Percentiles rank a stretch among this genome's conserved stretches.
Conservation (phyloP, 2,888 invertebrate genomes). For the Nomada hirtipes region DNA sequence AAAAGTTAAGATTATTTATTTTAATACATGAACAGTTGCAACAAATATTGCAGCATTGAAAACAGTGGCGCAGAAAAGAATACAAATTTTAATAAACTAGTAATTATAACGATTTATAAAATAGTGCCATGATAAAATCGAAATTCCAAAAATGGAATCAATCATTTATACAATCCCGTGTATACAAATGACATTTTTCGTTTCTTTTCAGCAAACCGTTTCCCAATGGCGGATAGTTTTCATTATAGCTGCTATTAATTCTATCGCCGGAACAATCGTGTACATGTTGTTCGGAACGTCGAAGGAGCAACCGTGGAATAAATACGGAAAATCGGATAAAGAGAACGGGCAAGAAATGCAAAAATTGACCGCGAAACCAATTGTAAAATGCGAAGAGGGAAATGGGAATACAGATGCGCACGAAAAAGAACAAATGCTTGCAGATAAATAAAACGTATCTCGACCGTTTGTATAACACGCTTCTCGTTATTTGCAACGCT, state of each 20-base stretch:
- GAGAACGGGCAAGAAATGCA: conserved; percentile 70
- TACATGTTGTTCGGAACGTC: conserved; percentile 78
- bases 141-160: too few relatives aligned
- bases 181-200: background rate
- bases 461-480: background rate
- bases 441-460: background rate
- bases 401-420: background rate
- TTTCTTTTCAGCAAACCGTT: conserved; percentile 79
- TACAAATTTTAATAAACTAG: too few relatives aligned
- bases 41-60: too few relatives aligned
- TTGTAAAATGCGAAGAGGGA: conserved; percentile 28
- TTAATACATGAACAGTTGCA: too few relatives aligned
- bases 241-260: conserved; percentile 77
- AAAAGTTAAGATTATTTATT: too few relatives aligned
- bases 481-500: conserved; percentile 3
- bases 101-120: too few relatives aligned
- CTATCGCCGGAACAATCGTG: conserved; percentile 70
- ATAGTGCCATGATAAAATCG: too few relatives aligned
- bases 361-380: conserved; percentile 35
- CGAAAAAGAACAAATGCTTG: conserved; percentile 16
- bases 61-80: too few relatives aligned
- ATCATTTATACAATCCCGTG: too few relatives aligned
- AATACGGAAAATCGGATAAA: conserved; percentile 45
- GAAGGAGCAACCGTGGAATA: conserved; percentile 80
- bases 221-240: conserved; percentile 81